Conservation (phyloP, 1,140 invertebrate genomes). For the Drosophila insularis region DNA sequence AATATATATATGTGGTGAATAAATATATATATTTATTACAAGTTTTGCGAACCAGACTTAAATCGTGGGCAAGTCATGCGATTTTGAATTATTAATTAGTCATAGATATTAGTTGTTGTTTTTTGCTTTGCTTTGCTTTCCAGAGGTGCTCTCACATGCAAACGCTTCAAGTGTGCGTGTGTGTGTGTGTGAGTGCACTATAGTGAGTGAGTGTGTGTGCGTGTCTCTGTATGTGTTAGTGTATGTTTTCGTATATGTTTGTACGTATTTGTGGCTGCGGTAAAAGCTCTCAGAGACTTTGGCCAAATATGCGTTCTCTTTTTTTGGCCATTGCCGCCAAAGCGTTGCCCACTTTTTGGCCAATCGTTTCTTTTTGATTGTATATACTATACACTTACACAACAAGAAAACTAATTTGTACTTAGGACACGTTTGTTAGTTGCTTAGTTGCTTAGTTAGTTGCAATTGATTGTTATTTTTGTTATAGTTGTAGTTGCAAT, state of each 20-base stretch:
- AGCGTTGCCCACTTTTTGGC: constrained; percentile 22
- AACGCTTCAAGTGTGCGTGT: constrained; percentile 60
- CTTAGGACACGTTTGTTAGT: constrained; percentile 58
- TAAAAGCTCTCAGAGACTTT: constrained; percentile 36
- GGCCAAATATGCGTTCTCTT: constrained; percentile 12
- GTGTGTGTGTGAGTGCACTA: constrained; percentile 29
- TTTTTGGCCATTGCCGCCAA: constrained; percentile 3
- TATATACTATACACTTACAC: constrained; percentile 52
- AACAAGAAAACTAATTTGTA: constrained; percentile 72
- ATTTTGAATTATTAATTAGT: constrained; percentile 62
- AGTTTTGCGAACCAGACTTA: constrained; percentile 27
- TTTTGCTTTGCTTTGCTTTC: constrained; percentile 31
- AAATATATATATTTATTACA: constrained; percentile 13
- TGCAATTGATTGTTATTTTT: constrained; percentile 56
- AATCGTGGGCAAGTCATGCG: constrained; percentile 63
- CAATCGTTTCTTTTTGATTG: not conserved
- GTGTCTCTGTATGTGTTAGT: constrained; percentile 37
- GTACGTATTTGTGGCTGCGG: constrained; percentile 24
- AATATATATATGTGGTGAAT: no score
- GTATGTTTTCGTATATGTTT: constrained; percentile 34
- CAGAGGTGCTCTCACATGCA: constrained; percentile 73
- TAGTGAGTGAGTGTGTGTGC: constrained; percentile 32
- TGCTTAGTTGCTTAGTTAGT: constrained; percentile 53
- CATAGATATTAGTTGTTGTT: constrained; percentile 55
- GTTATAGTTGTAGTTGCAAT: constrained; percentile 47